Evolutionary conservation across 2,888 invertebrate genomes (phyloP).

Genomic region (Xanthia icteritia): DNA sequence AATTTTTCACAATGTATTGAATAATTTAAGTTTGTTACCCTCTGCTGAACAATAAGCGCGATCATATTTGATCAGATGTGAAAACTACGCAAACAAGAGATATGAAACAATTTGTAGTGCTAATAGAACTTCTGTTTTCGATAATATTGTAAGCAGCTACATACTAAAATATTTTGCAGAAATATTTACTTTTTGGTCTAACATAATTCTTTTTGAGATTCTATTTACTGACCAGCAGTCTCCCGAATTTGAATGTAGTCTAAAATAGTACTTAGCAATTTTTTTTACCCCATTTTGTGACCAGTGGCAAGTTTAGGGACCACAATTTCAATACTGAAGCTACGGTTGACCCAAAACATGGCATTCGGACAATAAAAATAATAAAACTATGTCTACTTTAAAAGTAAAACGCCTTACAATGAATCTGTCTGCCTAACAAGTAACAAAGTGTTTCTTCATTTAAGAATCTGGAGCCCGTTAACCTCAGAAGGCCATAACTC

Average conservation of each 20-base stretch:
- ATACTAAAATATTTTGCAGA: background rate
- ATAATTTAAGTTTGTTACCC: slow-evolving; percentile 43
- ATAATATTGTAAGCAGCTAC: background rate
- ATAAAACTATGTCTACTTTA: background rate
- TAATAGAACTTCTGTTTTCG: slow-evolving; percentile 16
- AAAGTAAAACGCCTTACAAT: background rate
- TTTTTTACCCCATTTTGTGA: background rate
- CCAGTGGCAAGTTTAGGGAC: background rate
- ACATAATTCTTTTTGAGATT: background rate
- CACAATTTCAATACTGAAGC: background rate
- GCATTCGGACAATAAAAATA: background rate
- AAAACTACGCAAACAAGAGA: slow-evolving; percentile 24
- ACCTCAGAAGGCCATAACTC: slow-evolving; percentile 31
- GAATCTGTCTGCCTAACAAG: background rate
- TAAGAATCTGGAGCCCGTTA: slow-evolving; percentile 7
- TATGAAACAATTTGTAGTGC: slow-evolving; percentile 20
- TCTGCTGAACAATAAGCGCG: slow-evolving; percentile 31
- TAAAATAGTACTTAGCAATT: background rate
- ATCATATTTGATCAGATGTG: slow-evolving; percentile 48
- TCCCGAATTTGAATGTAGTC: background rate
- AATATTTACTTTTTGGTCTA: background rate
- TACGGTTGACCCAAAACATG: background rate
- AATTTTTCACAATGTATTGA: slow-evolving; percentile 2
- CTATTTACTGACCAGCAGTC: background rate
- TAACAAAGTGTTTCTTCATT: slow-evolving; percentile 24